Percentiles rank a stretch among this genome's conserved stretches.
Evolutionary conservation across 92 coral and sea anemone genomes (phyloP).

Genomic region (Paramuricea clavata): DNA sequence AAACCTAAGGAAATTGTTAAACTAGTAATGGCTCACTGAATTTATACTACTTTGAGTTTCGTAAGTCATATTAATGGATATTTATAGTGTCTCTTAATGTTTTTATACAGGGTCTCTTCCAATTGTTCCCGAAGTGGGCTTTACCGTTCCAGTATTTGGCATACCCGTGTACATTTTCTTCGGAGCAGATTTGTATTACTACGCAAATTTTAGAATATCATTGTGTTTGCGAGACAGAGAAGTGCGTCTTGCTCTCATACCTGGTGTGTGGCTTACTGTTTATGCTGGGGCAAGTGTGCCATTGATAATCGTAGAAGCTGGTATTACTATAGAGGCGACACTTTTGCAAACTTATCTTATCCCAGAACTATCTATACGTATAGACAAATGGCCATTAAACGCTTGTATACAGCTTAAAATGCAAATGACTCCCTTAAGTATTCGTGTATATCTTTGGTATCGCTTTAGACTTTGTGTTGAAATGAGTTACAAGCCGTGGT

Average conservation of each 20-base stretch:
- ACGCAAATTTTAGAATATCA: constrained; percentile 78
- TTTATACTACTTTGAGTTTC: too few relatives aligned
- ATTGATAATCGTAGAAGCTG: constrained; percentile 78
- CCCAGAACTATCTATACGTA: constrained; percentile 81
- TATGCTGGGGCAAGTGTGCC: constrained; percentile 83
- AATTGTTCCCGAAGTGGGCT: constrained; percentile 76
- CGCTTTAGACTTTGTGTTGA: constrained; percentile 76
- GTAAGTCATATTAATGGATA: too few relatives aligned
- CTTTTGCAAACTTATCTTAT: constrained; percentile 82
- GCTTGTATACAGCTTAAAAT: constrained; percentile 88
- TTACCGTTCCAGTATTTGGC: constrained; percentile 77
- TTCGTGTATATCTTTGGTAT: constrained; percentile 92
- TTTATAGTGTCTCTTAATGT: too few relatives aligned
- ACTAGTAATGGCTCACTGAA: too few relatives aligned
- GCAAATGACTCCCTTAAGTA: constrained; percentile 88
- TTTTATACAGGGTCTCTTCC: constrained; percentile 67
- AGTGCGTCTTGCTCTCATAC: constrained; percentile 80
- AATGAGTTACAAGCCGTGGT: constrained; percentile 62
- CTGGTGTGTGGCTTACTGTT: constrained; percentile 88
- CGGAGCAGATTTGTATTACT: constrained; percentile 86
- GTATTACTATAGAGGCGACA: constrained; percentile 84
- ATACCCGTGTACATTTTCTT: constrained; percentile 81
- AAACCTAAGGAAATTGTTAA: too few relatives aligned
- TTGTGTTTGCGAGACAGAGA: constrained; percentile 80
- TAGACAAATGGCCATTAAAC: constrained; percentile 89